A percentile compares a stretch with the other conserved stretches of the same genome.
Evolutionary conservation across 2,797 vertebrate genomes (phyloP).

Genomic region (Eulemur rubriventer): DNA sequence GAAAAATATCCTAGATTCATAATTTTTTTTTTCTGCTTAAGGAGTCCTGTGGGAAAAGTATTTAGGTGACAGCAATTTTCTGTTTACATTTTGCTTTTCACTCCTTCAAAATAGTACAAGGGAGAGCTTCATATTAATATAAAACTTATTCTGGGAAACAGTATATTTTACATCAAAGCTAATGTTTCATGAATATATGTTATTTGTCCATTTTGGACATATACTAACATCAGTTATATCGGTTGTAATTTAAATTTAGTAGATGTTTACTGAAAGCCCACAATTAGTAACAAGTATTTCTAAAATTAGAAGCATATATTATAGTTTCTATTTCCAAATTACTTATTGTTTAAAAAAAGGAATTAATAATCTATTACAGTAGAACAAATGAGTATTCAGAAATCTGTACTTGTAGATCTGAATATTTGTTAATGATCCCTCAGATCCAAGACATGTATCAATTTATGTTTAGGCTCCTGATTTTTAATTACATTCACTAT

Average conservation of each 20-base stretch:
- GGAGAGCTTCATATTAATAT: neutral
- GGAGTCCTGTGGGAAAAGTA: neutral
- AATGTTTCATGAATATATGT: neutral
- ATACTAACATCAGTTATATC: neutral
- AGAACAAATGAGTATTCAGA: neutral
- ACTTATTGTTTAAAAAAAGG: neutral
- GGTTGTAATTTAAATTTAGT: neutral
- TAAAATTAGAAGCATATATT: neutral
- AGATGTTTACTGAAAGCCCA: neutral
- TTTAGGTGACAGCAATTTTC: neutral
- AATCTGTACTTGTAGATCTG: neutral
- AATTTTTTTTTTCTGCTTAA: neutral
- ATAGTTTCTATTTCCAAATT: neutral
- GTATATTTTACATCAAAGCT: neutral
- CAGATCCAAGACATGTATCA: neutral
- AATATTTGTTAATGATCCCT: neutral
- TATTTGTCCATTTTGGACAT: neutral
- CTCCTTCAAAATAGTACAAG: neutral
- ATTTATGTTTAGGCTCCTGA: neutral
- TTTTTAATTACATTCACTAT: neutral
- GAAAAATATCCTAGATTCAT: neutral
- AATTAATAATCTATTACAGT: neutral
- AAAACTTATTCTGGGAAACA: neutral
- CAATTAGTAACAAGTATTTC: neutral
- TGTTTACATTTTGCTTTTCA: neutral